Base-by-base conservation (phyloP, 1,140 invertebrate species). In the Drosophila sp. region DNA sequence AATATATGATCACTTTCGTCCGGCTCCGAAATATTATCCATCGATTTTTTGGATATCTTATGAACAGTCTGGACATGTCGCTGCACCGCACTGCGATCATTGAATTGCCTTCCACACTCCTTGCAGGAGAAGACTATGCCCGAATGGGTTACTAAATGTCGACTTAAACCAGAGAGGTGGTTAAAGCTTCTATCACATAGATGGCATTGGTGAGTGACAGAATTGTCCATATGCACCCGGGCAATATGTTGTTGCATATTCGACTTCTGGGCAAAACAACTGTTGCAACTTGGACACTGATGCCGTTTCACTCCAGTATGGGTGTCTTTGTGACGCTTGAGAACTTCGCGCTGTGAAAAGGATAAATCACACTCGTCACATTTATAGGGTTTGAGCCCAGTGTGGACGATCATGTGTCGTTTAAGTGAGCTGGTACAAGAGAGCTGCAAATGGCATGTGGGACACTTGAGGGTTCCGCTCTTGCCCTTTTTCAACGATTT, bases 281-380 rank as follows among this genome's bases (percentile, higher is more conserved):
- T 95, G 0, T 93, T 92, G 86, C 97, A 98, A 70, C 94, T 94
- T 41, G 94, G 93, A 90, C 97, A 97, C 80, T 95, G 94, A 92
- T 96, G 96, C 0, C 97, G 97, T 84, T 96, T 96, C 73, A 95
- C 94, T 6, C 97, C 97, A 1, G 95, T 96, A 83, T 98, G 97
- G n/a, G 96, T 96, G 90, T 97, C 95, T 74, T 96, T 94, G 92
- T 98, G 97, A 0, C 97, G 94, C 32, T 95, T 93, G 11, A 98
- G 93, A 73, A 97, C 96, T 90, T 96, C 96, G 60, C 96, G 95
- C 90, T 97, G 95, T 1, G 96, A 94, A 89, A 97, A 98, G 32
- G 94, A 93, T 27, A 95, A 94, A 6, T 93, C 93, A 90, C 97
- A 98, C 33, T 94, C 93, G 5, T 94, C 93, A 90, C 97, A 97